phyloP scores from a whole-genome alignment of 2,113 vertebrate species.

The Pavo muticus region DNA sequence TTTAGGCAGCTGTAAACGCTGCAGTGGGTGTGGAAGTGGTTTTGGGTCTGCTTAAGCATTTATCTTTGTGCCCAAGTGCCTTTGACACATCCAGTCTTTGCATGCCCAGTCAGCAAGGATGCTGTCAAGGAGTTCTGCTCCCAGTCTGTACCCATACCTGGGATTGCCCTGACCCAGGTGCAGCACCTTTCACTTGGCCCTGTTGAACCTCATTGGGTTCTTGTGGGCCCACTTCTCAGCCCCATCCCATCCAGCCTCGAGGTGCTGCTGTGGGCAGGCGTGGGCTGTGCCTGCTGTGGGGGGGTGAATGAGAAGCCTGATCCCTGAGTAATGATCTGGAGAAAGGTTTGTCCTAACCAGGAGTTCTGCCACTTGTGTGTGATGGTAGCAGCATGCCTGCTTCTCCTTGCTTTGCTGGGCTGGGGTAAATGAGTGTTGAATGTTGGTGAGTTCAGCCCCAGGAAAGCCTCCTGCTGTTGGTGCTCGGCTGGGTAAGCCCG shows the following conservation, averaged over 20 bases:
- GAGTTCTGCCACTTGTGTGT: neutral
- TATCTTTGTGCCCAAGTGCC: neutral
- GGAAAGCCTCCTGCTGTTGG: neutral
- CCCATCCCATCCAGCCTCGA: accelerated
- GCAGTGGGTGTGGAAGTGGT: neutral
- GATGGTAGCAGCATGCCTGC: too few species aligned
- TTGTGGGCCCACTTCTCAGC: too few species aligned
- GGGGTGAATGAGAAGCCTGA: neutral
- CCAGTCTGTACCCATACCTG: too few species aligned
- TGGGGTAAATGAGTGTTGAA: neutral
- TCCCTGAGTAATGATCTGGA: neutral
- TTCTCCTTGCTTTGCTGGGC: neutral
- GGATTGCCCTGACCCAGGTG: too few species aligned
- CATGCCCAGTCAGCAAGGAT: too few species aligned
- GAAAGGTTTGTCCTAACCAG: neutral
- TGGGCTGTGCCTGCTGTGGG: neutral
- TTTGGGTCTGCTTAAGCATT: neutral
- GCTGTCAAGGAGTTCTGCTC: too few species aligned
- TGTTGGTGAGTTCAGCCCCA: too few species aligned
- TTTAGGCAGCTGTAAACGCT: neutral
- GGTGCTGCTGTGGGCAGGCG: accelerated
- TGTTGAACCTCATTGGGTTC: too few species aligned
- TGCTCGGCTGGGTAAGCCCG: neutral
- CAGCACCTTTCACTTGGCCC: too few species aligned
- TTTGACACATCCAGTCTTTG: neutral